Conservation (phyloP, 2,113 vertebrate species). For the Nibea albiflora region DNA sequence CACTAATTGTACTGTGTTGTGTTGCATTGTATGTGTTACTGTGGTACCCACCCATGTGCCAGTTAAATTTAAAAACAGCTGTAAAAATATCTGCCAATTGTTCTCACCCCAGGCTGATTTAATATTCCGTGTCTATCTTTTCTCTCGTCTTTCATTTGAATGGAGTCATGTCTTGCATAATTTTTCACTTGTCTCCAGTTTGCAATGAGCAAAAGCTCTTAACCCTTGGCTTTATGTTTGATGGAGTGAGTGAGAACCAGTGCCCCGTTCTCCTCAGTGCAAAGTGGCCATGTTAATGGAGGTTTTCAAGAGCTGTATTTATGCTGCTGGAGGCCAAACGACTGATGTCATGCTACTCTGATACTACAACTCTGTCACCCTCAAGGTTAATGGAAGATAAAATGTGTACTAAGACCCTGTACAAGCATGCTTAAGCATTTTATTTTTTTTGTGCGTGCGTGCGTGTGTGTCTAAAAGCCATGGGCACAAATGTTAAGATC, state of each 20-base stretch:
- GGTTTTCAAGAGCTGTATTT: too few relatives aligned
- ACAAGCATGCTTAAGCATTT: background rate
- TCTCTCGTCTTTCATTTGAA: background rate
- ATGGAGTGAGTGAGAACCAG: too few relatives aligned
- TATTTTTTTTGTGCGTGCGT: background rate
- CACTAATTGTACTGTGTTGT: slow-evolving; percentile 11
- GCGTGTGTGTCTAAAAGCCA: background rate
- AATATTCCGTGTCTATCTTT: background rate
- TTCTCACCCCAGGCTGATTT: background rate
- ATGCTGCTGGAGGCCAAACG: background rate
- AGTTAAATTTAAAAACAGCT: background rate
- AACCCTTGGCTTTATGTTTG: too few relatives aligned
- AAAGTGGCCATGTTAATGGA: too few relatives aligned
- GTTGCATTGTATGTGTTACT: slow-evolving; percentile 17
- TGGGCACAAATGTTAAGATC: slow-evolving; percentile 24
- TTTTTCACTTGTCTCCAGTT: too few relatives aligned
- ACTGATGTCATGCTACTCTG: background rate
- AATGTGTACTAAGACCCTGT: background rate
- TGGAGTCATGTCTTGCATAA: background rate
- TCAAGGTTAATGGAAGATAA: background rate
- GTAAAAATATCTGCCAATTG: background rate
- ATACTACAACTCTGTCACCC: background rate
- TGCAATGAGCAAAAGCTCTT: too few relatives aligned
- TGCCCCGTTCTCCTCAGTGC: too few relatives aligned
- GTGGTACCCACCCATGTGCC: slow-evolving; percentile 12